Base-by-base conservation (phyloP, 2,797 vertebrate genomes). In the Sebastes iracundus region DNA sequence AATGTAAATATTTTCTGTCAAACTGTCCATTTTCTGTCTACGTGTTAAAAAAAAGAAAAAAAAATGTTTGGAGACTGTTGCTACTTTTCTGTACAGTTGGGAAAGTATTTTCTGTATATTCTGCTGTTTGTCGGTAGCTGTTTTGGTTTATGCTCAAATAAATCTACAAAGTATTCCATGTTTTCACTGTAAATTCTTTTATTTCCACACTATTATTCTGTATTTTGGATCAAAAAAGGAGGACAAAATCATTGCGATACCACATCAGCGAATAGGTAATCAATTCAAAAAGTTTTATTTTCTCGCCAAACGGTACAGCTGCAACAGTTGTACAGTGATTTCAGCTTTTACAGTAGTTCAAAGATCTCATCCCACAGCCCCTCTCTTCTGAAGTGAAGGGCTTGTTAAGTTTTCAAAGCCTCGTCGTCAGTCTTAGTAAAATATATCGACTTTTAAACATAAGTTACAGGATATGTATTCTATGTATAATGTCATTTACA, bases 291-390 rank as follows among this genome's bases (percentile, higher is more conserved):
- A 60, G 62, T 75, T 91, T 92, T 92, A 95, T 93, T 96, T 94
- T 92, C 92, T 95, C 95, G 90, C 91, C 94, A 93, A 93, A 93
- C 90, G 79, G 72, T 90, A 91, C 89, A 80, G 75, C 89, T 92
- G 93, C 91, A 93, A 95, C 92, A 88, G 93, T 91, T 85, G 89
- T 77, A 84, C 85, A 95, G 94, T 93, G 90, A 88, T 91, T 77
- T 85, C 63, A 90, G 92, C 90, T 94, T 85, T 85, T 91, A 94
- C 88, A 94, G 62, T 81, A 77, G 83, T 90, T 90, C 55, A 89
- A 84, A 87, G 53, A 84, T 84, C 90, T 81, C 79, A 84, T 79
- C 81, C 69, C 83, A 85, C 65, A 75, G 72, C 88, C 80, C 66
- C 16, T 75, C 12, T 78, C 72, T 46, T 83, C 77, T 67, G 60